Evolutionary conservation across 1,140 invertebrate species (phyloP).

Genomic region (Lordiphosa mommai): DNA sequence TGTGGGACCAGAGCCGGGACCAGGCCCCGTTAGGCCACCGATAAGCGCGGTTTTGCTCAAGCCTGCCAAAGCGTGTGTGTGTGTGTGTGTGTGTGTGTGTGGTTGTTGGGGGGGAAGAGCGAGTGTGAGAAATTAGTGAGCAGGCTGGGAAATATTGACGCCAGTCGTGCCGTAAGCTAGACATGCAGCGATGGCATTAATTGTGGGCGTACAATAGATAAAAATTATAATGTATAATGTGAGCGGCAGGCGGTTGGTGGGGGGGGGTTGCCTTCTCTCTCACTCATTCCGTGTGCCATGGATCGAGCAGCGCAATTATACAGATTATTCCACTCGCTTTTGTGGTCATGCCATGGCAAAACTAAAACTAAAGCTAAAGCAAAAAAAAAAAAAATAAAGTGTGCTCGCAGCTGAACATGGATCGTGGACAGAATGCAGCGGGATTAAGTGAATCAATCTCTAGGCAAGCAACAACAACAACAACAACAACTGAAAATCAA

Average conservation of each 20-base stretch:
- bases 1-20: constrained; percentile 44
- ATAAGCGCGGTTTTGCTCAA: constrained; percentile 89
- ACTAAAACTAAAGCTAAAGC: not conserved
- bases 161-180: constrained; percentile 6
- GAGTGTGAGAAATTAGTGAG: constrained; percentile 67
- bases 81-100: constrained; percentile 17
- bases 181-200: constrained; percentile 47
- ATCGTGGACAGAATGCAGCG: constrained; percentile 6
- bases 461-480: constrained; percentile 13
- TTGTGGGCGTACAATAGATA: constrained; percentile 65
- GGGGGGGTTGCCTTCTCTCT: not conserved
- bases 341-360: constrained; percentile 77
- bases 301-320: constrained; percentile 38
- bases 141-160: constrained; percentile 25
- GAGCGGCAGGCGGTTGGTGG: constrained; percentile 16
- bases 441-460: constrained; percentile 25
- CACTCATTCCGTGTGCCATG: not conserved
- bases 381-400: constrained; percentile 11
- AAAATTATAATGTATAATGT: constrained; percentile 47
- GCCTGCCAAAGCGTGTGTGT: constrained; percentile 81
- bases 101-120: constrained; percentile 15
- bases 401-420: constrained; percentile 12
- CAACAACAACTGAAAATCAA: not conserved
- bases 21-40: constrained; percentile 82
- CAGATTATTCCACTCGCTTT: constrained; percentile 76